Conservation (phyloP, 2,888 invertebrate genomes). For the Athalia circularis region DNA sequence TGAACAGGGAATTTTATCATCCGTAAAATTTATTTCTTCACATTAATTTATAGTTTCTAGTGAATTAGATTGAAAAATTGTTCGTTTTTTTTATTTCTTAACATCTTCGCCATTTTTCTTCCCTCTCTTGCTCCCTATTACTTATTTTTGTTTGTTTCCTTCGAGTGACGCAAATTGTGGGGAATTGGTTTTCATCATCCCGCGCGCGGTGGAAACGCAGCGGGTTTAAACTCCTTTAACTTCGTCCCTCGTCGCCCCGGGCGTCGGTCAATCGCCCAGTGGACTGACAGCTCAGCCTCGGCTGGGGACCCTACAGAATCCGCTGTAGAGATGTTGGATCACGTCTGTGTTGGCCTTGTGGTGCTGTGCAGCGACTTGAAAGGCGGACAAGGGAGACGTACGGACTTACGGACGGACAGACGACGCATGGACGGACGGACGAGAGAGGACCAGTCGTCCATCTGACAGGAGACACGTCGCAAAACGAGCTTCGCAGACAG, state of each 20-base stretch:
- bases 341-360: slow-evolving; percentile 37
- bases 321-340: slow-evolving; percentile 23
- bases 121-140: slow-evolving; percentile 36
- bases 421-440: slow-evolving; percentile 27
- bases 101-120: slow-evolving; percentile 4
- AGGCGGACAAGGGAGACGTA: slow-evolving; percentile 44
- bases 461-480: slow-evolving; percentile 47
- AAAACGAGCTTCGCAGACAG: slow-evolving; percentile 45
- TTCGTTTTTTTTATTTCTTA: no score
- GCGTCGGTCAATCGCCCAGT: slow-evolving; percentile 40
- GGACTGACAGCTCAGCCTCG: slow-evolving; percentile 42
- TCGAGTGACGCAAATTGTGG: background rate
- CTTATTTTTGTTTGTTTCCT: slow-evolving; percentile 47
- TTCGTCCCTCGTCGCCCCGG: slow-evolving; percentile 35
- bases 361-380: slow-evolving; percentile 31
- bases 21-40: no score
- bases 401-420: slow-evolving; percentile 11
- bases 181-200: background rate
- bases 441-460: slow-evolving; percentile 42
- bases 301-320: slow-evolving; percentile 37
- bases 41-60: no score
- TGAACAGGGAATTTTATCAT: no score
- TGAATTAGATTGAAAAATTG: no score
- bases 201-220: background rate
- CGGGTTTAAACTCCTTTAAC: slow-evolving; percentile 41